Percentiles rank a stretch among this genome's conserved stretches.
Evolutionary conservation across 1,140 invertebrate species (phyloP).

Genomic region (Drosophila nasuta): DNA sequence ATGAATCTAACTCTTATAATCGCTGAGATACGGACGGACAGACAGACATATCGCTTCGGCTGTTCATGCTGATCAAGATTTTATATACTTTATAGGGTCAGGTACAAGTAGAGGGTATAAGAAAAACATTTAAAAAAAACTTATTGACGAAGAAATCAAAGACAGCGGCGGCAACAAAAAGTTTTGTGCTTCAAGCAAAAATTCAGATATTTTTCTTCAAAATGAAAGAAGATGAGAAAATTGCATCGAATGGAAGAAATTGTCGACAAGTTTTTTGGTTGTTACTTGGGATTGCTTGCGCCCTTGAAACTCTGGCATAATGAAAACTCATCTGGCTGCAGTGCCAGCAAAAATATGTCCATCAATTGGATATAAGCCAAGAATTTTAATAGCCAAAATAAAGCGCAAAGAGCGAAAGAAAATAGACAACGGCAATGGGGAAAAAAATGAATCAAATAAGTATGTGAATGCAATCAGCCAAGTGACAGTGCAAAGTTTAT

Average conservation of each 20-base stretch:
- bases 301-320: constrained; percentile 61
- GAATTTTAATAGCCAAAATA: constrained; percentile 54
- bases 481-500: constrained; percentile 60
- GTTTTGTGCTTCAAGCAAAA: constrained; percentile 37
- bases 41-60: too few relatives aligned
- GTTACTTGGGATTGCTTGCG: constrained; percentile 22
- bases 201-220: constrained; percentile 34
- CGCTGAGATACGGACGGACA: too few relatives aligned
- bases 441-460: constrained; percentile 23
- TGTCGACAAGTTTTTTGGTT: constrained; percentile 65
- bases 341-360: constrained; percentile 48
- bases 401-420: constrained; percentile 35
- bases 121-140: constrained; percentile 32
- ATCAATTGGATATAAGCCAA: constrained; percentile 70
- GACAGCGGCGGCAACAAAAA: constrained; percentile 6
- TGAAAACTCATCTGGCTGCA: constrained; percentile 47
- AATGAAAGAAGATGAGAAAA: neutral
- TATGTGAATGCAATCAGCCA: constrained; percentile 67
- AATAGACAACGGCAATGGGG: too few relatives aligned
- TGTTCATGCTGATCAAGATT: too few relatives aligned
- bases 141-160: constrained; percentile 30
- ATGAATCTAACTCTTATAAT: too few relatives aligned
- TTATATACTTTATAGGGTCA: too few relatives aligned
- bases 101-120: too few relatives aligned
- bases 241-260: constrained; percentile 4